Percentiles rank a stretch among this genome's conserved stretches.
Conservation (phyloP, 1,140 invertebrate genomes). For the Forficula auricularia region DNA sequence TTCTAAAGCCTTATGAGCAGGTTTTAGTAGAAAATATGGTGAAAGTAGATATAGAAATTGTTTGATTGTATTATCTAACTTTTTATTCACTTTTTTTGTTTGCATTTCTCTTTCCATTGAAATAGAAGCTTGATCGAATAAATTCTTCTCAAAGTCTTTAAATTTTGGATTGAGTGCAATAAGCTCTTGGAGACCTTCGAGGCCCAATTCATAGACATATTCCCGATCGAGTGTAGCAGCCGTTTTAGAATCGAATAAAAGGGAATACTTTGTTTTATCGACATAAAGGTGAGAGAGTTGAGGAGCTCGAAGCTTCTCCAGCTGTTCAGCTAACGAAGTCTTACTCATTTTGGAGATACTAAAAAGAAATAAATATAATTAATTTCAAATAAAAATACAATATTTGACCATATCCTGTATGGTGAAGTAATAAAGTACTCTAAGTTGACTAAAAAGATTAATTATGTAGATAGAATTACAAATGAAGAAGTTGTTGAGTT, state of each 20-base stretch:
- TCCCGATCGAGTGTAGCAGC: too few relatives aligned
- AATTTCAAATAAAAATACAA: too few relatives aligned
- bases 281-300: too few relatives aligned
- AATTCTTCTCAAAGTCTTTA: slow-evolving; percentile 45
- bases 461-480: too few relatives aligned
- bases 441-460: too few relatives aligned
- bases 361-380: too few relatives aligned
- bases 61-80: slow-evolving; percentile 55
- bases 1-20: slow-evolving; percentile 76
- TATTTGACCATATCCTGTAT: too few relatives aligned
- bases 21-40: slow-evolving; percentile 69
- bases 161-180: slow-evolving; percentile 52
- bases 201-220: slow-evolving; percentile 20
- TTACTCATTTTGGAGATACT: too few relatives aligned
- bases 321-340: too few relatives aligned
- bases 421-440: too few relatives aligned
- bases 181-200: slow-evolving; percentile 66
- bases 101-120: slow-evolving; percentile 65
- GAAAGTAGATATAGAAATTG: slow-evolving; percentile 65
- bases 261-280: background rate
- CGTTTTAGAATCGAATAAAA: slow-evolving; percentile 12
- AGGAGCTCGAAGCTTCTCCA: too few relatives aligned
- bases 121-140: slow-evolving; percentile 58
- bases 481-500: too few relatives aligned
- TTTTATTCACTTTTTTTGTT: slow-evolving; percentile 50